A percentile compares a stretch with the other conserved stretches of the same genome.
phyloP scores from a whole-genome alignment of 92 coral and sea anemone species.

The Pocillopora grandis region DNA sequence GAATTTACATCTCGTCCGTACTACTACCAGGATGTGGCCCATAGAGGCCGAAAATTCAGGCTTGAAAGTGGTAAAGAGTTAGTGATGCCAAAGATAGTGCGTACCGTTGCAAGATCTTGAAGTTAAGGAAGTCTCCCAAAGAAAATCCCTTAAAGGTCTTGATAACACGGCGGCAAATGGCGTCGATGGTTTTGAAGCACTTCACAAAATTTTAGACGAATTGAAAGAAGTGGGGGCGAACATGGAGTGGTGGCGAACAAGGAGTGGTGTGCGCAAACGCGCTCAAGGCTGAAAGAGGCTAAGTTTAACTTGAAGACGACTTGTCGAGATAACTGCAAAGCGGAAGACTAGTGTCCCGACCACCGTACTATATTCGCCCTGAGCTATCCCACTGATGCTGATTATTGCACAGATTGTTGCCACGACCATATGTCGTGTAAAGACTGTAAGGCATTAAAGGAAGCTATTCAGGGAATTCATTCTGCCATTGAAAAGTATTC shows the following conservation, averaged over 20 bases:
- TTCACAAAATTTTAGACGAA: conserved; percentile 31
- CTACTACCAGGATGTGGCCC: too few species aligned
- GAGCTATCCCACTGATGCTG: conserved; percentile 38
- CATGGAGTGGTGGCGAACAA: conserved; percentile 22
- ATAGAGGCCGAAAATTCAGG: conserved; percentile 18
- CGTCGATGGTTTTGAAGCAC: too few species aligned
- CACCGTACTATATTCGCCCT: conserved; percentile 55
- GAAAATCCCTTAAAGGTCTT: background rate
- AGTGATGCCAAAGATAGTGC: conserved; percentile 34
- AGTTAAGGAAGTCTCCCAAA: conserved; percentile 9
- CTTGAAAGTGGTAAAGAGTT: too few species aligned
- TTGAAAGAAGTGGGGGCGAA: conserved; percentile 27
- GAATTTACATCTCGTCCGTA: too few species aligned
- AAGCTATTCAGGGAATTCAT: background rate
- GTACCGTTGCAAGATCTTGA: conserved; percentile 52
- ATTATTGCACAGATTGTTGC: conserved; percentile 27
- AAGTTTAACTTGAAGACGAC: conserved; percentile 56
- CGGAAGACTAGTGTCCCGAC: conserved; percentile 42
- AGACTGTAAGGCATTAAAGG: conserved; percentile 51
- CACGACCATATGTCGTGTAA: conserved; percentile 44
- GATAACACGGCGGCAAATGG: too few species aligned
- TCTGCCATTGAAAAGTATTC: too few species aligned
- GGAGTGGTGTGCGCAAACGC: conserved; percentile 24
- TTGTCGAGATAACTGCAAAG: background rate
- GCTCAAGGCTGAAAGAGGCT: conserved; percentile 10